These are phyloP conservation scores for Caenorhabditis imperialis DNA, from an alignment of 2,888 invertebrate species.

Conservation along the genomic window DNA sequence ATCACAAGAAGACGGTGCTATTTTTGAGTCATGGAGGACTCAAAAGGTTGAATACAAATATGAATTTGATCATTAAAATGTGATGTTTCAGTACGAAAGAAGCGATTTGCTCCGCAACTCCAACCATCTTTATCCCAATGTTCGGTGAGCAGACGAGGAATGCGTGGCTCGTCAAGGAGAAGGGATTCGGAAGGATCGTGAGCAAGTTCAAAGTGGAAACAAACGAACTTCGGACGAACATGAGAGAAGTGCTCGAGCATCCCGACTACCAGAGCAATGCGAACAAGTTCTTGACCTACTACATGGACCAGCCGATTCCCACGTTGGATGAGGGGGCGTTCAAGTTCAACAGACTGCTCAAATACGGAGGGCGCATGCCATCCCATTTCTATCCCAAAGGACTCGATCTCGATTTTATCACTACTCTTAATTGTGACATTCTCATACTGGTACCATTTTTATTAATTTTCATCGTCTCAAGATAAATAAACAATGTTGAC, in stretches of 20 bases:
- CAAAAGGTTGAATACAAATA: too few relatives aligned
- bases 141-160: constrained; percentile 43
- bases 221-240: constrained; percentile 9
- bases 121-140: constrained; percentile 39
- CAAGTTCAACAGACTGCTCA: constrained; percentile 30
- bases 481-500: too few relatives aligned
- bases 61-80: too few relatives aligned
- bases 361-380: constrained; percentile 46
- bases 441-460: constrained; percentile 13
- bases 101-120: constrained; percentile 40
- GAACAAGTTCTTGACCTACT: constrained; percentile 30
- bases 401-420: constrained; percentile 25
- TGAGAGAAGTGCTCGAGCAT: constrained; percentile 29
- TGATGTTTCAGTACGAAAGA: constrained; percentile 41
- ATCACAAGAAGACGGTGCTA: constrained; percentile 44
- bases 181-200: constrained; percentile 36
- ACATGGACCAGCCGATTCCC: constrained; percentile 41
- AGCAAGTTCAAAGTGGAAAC: constrained; percentile 25
- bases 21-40: constrained; percentile 56
- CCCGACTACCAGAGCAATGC: constrained; percentile 35
- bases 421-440: constrained; percentile 27
- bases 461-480: neutral
- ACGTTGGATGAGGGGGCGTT: constrained; percentile 48
- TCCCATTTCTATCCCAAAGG: constrained; percentile 32
- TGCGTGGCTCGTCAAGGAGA: constrained; percentile 39